Base-by-base conservation (phyloP, 1,140 invertebrate species). In the Drosophila saltans region DNA sequence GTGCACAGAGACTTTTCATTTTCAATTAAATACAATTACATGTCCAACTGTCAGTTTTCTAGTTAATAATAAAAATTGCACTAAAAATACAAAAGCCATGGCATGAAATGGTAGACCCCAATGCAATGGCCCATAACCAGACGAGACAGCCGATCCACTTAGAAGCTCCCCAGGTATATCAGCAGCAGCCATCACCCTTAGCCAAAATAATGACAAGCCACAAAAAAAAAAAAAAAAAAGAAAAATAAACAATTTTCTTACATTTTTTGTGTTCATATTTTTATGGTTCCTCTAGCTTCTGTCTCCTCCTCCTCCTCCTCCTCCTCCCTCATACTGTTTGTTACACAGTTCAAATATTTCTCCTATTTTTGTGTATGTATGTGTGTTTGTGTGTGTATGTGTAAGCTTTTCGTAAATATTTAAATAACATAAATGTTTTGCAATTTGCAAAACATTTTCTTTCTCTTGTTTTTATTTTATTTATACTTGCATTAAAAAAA, bases 1-100 rank as follows among this genome's bases (percentile, higher is more conserved):
- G 78, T 70, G 16, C 1, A 21, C 21, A 6, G 66, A 62, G 63
- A 55, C 65, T 78, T 78, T 79, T 73, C 69, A 69, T 74, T 36
- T 78, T 78, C 76, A 78, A 78, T 78, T 78, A 78, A 68, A 78
- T 41, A 78, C 75, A 78, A 78, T 78, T 72, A 71, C 70, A 62
- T 58, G 68, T 63, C 60, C 70, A 76, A 79, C 79, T 88, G 80
- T 77, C 83, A 88, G 80, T 64, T 86, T 86, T 80, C 45, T 70
- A 86, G 83, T 88, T 84, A 88, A 88, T 88, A 88, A 88, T 75
- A 80, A 80, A 80, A 71, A 69, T 61, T 67, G 73, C 62, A 66
- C 66, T 71, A 79, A 69, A 75, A 66, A 81, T 63, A 62, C 16
- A 62, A 65, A 77, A 30, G 21, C 21, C 45, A 52, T 26, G 45